Evolutionary conservation across 2,888 invertebrate species (phyloP).

Genomic region (Epinotia demarniana): DNA sequence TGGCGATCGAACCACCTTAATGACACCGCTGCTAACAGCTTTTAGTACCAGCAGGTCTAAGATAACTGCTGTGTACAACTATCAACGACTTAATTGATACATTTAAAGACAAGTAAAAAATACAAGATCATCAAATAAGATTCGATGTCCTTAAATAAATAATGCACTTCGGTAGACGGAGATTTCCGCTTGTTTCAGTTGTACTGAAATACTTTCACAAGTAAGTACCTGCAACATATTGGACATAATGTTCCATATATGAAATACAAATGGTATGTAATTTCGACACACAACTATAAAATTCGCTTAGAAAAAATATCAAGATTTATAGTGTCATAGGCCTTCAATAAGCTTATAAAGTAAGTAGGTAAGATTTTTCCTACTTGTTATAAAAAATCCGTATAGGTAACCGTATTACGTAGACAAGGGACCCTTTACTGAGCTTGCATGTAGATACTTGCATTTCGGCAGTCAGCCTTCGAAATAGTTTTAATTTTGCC

Average conservation of each 20-base stretch:
- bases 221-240: background rate
- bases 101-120: constrained; percentile 14
- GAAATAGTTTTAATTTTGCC: background rate
- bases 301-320: constrained; percentile 40
- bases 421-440: background rate
- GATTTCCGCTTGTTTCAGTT: constrained; percentile 16
- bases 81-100: background rate
- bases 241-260: constrained; percentile 4
- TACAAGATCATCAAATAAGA: constrained; percentile 32
- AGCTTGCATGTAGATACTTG: background rate
- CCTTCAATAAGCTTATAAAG: background rate
- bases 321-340: constrained; percentile 13
- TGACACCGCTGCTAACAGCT: background rate
- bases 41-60: background rate
- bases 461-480: background rate
- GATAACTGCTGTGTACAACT: background rate
- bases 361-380: background rate
- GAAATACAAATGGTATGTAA: constrained; percentile 9
- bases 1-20: too few relatives aligned
- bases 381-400: background rate
- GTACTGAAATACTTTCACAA: constrained; percentile 12
- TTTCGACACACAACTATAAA: constrained; percentile 16
- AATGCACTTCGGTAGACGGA: constrained; percentile 40
- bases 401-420: background rate
- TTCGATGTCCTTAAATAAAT: constrained; percentile 33